These are phyloP conservation scores for Baryphthengus martii DNA, from an alignment of 2,113 vertebrate genomes.

Conservation along the genomic window DNA sequence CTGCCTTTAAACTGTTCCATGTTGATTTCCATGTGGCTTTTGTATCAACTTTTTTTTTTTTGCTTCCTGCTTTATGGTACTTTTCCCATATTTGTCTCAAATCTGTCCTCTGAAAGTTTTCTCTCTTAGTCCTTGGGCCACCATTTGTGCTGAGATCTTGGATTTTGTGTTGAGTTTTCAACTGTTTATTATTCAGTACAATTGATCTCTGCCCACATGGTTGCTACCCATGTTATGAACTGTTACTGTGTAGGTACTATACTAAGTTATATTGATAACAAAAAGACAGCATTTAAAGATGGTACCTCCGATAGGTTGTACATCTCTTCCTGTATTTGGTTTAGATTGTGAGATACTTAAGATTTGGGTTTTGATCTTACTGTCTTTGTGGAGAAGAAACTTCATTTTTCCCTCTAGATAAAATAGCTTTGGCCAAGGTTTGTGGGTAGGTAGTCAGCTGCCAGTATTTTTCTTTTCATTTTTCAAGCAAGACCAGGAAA, in stretches of 20 bases:
- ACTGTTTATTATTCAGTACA: neutral
- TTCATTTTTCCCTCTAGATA: neutral
- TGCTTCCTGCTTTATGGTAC: neutral
- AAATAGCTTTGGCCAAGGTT: neutral
- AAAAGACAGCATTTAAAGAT: neutral
- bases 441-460: neutral
- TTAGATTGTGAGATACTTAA: neutral
- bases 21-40: neutral
- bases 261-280: neutral
- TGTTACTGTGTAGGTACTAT: neutral
- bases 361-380: neutral
- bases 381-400: neutral
- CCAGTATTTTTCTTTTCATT: neutral
- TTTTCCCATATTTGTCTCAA: neutral
- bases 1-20: neutral
- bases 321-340: neutral
- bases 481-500: neutral
- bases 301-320: neutral
- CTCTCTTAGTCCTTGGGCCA: neutral
- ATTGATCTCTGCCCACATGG: neutral
- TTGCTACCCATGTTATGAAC: neutral
- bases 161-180: neutral
- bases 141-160: neutral
- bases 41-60: neutral
- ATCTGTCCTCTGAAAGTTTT: neutral